These are phyloP conservation scores for Drosophila teissieri DNA, from an alignment of 1,140 invertebrate species.

Conservation along the genomic window DNA sequence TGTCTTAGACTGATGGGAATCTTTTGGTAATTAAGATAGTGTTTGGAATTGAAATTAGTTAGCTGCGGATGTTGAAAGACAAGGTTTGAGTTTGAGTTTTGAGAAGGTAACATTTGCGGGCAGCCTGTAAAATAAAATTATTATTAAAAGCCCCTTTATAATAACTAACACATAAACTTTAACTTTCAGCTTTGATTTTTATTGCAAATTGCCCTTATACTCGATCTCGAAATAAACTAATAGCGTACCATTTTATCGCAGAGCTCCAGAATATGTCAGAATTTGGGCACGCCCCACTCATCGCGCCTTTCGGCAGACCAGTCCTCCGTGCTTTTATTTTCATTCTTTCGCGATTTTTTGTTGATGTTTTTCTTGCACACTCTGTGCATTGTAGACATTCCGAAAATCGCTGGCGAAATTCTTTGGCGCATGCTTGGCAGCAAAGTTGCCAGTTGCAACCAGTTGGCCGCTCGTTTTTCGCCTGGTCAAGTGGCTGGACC, in stretches of 20 bases:
- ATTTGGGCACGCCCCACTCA: slow-evolving; percentile 21
- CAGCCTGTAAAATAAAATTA: too few relatives aligned
- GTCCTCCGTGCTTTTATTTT: slow-evolving; percentile 40
- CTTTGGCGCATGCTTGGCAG: slow-evolving; percentile 76
- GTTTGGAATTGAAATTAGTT: slow-evolving; percentile 24
- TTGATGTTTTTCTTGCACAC: slow-evolving; percentile 63
- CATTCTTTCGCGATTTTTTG: slow-evolving; percentile 48
- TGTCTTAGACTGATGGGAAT: slow-evolving; percentile 8
- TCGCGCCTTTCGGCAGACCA: slow-evolving; percentile 31
- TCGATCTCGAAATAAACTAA: not conserved
- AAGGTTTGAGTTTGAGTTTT: not conserved
- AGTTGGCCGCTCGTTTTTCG: slow-evolving; percentile 51
- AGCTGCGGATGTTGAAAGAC: slow-evolving; percentile 8
- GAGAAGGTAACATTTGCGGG: too few relatives aligned
- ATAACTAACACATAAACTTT: too few relatives aligned
- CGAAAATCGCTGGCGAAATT: slow-evolving; percentile 77
- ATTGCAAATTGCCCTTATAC: not conserved
- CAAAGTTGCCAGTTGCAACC: slow-evolving; percentile 40
- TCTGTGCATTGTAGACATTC: slow-evolving; percentile 76
- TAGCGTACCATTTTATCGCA: not conserved
- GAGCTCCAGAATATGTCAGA: slow-evolving; percentile 18
- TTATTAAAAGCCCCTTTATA: not conserved
- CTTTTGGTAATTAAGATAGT: slow-evolving; percentile 29
- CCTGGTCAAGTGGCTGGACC: slow-evolving; percentile 63
- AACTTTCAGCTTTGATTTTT: not conserved